These are phyloP conservation scores for Orchestia grillus DNA, from an alignment of 1,140 invertebrate genomes.

Conservation along the genomic window DNA sequence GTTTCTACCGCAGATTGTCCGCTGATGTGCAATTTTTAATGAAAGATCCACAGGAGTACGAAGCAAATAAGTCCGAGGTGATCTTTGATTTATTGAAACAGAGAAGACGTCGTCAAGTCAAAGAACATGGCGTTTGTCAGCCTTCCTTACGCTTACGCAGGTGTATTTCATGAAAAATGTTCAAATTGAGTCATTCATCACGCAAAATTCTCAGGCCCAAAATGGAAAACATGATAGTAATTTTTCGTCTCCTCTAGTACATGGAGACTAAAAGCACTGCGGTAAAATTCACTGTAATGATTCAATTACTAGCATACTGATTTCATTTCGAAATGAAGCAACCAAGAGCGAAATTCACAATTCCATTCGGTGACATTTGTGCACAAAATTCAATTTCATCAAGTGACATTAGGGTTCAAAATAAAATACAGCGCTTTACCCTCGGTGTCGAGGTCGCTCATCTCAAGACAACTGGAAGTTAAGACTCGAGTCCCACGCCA, in stretches of 20 bases:
- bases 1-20: neutral
- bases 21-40: neutral
- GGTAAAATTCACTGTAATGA: neutral
- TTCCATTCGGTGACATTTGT: neutral
- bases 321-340: neutral
- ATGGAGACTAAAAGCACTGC: too few species aligned
- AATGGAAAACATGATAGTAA: too few species aligned
- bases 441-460: neutral
- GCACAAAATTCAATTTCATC: neutral
- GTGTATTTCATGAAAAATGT: neutral
- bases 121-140: neutral
- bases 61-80: neutral
- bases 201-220: too few species aligned
- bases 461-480: neutral
- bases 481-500: neutral
- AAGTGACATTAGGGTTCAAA: neutral
- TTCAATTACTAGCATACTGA: neutral
- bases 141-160: neutral
- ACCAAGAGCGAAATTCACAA: neutral
- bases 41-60: neutral
- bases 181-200: too few species aligned
- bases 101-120: neutral
- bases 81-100: neutral
- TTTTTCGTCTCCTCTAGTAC: too few species aligned
- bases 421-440: neutral